phyloP scores from a whole-genome alignment of 2,888 invertebrate species.

The Phorcus lineatus region DNA sequence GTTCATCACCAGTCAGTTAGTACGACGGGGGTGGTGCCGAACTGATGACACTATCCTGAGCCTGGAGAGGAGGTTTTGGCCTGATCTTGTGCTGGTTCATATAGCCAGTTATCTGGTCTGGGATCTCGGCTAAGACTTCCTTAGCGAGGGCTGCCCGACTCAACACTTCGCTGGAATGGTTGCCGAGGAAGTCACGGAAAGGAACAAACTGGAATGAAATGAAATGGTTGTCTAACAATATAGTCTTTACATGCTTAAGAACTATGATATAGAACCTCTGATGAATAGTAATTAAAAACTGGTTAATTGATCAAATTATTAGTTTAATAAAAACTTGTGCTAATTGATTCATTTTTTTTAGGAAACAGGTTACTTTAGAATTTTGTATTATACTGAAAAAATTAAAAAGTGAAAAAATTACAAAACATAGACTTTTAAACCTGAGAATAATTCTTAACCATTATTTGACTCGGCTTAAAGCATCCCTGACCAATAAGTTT shows the following conservation, averaged over 20 bases:
- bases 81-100: conserved; percentile 77
- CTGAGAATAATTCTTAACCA: too few relatives aligned
- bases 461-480: too few relatives aligned
- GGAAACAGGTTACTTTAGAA: too few relatives aligned
- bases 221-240: background rate
- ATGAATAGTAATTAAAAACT: background rate
- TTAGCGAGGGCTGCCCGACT: conserved; percentile 77
- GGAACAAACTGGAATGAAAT: conserved; percentile 78
- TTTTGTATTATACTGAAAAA: too few relatives aligned
- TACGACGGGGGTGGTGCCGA: background rate
- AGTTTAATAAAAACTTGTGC: too few relatives aligned
- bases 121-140: conserved; percentile 80
- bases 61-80: conserved; percentile 74
- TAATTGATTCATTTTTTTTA: too few relatives aligned
- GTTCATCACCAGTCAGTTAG: too few relatives aligned
- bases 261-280: background rate
- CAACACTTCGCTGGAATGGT: conserved; percentile 68
- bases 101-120: conserved; percentile 76
- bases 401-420: too few relatives aligned
- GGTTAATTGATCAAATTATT: background rate
- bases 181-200: conserved; percentile 73
- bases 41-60: background rate
- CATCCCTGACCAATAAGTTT: too few relatives aligned
- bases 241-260: background rate
- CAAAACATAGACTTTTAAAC: too few relatives aligned